Evolutionary conservation across 2,888 invertebrate genomes (phyloP).

Genomic region (Dendrolimus houi): DNA sequence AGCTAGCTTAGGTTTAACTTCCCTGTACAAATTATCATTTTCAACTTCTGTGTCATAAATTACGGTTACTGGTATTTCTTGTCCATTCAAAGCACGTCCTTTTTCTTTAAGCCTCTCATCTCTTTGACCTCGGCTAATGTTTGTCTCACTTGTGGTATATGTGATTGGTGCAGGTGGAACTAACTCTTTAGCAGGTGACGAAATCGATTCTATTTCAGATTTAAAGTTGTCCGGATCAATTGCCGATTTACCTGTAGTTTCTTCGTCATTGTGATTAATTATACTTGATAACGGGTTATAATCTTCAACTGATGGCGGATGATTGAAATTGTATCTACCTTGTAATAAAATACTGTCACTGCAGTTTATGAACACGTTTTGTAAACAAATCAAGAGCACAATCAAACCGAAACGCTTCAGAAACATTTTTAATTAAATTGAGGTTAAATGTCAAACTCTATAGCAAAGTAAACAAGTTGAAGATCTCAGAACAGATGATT

Average conservation of each 20-base stretch:
- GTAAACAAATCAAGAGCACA: conserved; percentile 6
- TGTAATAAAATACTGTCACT: conserved; percentile 8
- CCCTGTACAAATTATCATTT: conserved; percentile 1
- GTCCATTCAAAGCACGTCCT: too few relatives aligned
- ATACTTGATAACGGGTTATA: conserved; percentile 19
- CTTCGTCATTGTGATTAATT: conserved; percentile 1
- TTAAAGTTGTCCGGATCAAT: conserved; percentile 3
- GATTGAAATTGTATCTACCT: conserved; percentile 23
- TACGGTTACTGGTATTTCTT: conserved; percentile 23
- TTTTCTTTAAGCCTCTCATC: too few relatives aligned
- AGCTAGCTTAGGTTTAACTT: neutral
- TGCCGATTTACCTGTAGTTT: neutral
- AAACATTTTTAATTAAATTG: too few relatives aligned
- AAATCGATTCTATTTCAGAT: neutral
- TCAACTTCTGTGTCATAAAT: conserved; percentile 18
- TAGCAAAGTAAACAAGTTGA: conserved; percentile 24
- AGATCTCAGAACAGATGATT: conserved; percentile 26
- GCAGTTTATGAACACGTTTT: conserved; percentile 9
- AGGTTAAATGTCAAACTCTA: conserved; percentile 10
- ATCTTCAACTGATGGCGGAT: conserved; percentile 31
- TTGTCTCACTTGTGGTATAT: conserved; percentile 9
- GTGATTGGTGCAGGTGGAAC: neutral
- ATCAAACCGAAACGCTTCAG: too few relatives aligned
- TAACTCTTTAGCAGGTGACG: too few relatives aligned
- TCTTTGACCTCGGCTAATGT: conserved; percentile 3